phyloP scores from a whole-genome alignment of 2,113 vertebrate genomes.

The Daphoenositta chrysoptera region DNA sequence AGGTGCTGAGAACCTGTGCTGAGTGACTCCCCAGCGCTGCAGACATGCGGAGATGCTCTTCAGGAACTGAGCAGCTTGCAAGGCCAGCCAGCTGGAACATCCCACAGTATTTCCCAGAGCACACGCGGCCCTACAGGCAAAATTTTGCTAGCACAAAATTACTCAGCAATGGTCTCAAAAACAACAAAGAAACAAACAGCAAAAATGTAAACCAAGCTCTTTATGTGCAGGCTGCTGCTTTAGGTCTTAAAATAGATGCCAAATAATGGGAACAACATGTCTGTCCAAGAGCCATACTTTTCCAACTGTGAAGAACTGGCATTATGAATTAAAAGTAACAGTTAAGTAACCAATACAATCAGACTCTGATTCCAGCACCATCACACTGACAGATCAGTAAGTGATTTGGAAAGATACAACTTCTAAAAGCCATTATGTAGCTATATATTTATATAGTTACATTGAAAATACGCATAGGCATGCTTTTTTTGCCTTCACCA shows the following conservation, averaged over 20 bases:
- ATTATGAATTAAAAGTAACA: not conserved
- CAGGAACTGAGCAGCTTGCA: not conserved
- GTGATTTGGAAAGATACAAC: not conserved
- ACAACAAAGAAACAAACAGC: not conserved
- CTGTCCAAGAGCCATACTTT: not conserved
- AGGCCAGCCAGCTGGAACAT: not conserved
- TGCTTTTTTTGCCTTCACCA: not conserved
- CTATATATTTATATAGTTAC: not conserved
- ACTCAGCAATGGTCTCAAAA: not conserved
- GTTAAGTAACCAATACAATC: not conserved
- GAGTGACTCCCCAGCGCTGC: accelerated
- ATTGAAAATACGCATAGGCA: not conserved
- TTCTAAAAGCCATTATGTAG: not conserved
- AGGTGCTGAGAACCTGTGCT: not conserved
- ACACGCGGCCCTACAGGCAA: not conserved
- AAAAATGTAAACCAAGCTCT: not conserved
- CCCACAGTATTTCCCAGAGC: not conserved
- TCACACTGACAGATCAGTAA: not conserved
- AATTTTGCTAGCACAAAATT: not conserved
- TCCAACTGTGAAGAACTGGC: not conserved
- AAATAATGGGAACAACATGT: not conserved
- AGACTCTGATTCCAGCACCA: not conserved
- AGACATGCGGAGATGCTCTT: not conserved
- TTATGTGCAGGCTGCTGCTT: too few species aligned
- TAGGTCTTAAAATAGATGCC: too few species aligned